phyloP scores from a whole-genome alignment of 2,113 vertebrate species.

The Donacobius atricapilla region DNA sequence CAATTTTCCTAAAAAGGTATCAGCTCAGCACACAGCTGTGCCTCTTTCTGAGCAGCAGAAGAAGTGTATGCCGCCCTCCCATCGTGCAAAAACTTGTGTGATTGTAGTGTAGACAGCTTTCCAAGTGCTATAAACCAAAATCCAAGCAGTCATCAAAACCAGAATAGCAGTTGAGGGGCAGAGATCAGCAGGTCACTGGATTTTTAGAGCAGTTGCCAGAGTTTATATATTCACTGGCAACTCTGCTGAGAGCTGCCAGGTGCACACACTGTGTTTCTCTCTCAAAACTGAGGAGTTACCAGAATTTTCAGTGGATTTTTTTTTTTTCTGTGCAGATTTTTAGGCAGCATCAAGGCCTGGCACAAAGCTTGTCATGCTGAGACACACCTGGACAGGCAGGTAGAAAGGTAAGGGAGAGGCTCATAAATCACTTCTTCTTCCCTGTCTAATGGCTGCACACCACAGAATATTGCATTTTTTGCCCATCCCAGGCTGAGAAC shows the following conservation, averaged over 20 bases:
- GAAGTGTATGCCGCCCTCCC: neutral
- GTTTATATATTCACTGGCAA: neutral
- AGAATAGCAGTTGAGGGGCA: neutral
- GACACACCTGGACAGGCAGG: neutral
- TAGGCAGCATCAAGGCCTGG: neutral
- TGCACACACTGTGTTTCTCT: rapidly evolving
- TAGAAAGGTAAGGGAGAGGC: neutral
- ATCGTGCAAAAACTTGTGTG: rapidly evolving
- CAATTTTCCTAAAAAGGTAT: neutral
- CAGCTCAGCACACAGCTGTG: neutral
- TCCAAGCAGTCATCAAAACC: neutral
- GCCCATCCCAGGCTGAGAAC: rapidly evolving
- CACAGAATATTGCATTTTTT: neutral
- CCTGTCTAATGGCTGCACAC: neutral
- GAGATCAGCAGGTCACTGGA: neutral
- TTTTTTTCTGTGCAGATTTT: neutral
- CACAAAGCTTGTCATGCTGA: neutral
- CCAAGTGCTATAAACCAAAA: neutral
- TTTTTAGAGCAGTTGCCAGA: neutral
- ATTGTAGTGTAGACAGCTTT: neutral
- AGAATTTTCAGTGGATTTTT: neutral
- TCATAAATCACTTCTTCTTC: neutral
- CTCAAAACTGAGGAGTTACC: neutral
- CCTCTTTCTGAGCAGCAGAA: neutral
- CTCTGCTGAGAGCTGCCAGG: neutral